A percentile compares a stretch with the other conserved stretches of the same genome.
phyloP scores from a whole-genome alignment of 2,113 vertebrate species.

The Pterocles gutturalis region DNA sequence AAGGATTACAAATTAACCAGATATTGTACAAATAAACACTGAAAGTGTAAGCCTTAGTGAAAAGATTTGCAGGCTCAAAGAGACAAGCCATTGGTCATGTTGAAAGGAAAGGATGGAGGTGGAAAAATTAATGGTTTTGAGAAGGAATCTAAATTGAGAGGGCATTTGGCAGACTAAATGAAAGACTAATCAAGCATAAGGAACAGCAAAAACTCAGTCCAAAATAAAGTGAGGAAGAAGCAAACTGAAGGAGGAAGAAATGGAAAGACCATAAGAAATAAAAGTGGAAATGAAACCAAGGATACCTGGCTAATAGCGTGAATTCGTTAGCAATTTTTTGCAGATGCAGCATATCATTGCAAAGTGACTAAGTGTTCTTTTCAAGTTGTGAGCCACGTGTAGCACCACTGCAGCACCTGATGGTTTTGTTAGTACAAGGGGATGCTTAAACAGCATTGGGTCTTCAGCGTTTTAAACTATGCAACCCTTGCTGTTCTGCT shows the following conservation, averaged over 20 bases:
- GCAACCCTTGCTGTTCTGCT: rapidly evolving
- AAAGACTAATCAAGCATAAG: neutral
- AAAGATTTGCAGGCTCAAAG: neutral
- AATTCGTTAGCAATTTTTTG: neutral
- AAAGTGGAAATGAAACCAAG: neutral
- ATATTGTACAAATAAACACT: constrained; percentile 30
- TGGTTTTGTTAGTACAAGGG: neutral
- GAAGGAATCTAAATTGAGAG: neutral
- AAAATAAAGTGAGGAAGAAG: neutral
- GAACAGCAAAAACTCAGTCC: neutral
- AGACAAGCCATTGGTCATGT: neutral
- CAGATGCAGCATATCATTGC: neutral
- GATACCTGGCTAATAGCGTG: neutral
- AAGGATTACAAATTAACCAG: constrained; percentile 21
- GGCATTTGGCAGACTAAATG: neutral
- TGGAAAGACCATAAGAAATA: neutral
- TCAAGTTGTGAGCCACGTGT: neutral
- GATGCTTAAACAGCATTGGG: neutral
- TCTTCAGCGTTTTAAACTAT: neutral
- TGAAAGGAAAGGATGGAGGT: neutral
- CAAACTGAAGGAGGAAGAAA: neutral
- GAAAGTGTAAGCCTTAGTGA: neutral
- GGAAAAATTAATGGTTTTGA: neutral
- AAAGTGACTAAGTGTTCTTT: neutral
- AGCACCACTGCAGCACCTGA: neutral